A percentile compares a stretch with the other conserved stretches of the same genome.
These are phyloP conservation scores for Pyralis farinalis DNA, from an alignment of 2,888 invertebrate genomes.

Conservation along the genomic window DNA sequence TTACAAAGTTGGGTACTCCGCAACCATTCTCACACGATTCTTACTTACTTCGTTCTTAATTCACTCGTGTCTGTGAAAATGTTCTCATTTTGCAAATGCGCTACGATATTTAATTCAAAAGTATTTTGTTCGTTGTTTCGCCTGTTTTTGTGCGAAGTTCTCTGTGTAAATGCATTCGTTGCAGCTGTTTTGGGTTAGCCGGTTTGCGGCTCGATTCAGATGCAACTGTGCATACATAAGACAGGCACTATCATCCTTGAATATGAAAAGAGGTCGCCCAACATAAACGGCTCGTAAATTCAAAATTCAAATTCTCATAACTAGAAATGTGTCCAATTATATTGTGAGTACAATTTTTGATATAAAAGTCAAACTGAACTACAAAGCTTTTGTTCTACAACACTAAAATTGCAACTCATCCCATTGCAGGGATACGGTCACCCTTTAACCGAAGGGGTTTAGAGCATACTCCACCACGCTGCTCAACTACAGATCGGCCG, in stretches of 20 bases:
- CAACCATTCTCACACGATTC: conserved; percentile 34
- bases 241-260: background rate
- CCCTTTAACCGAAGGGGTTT: too few species aligned
- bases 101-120: background rate
- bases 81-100: background rate
- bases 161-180: background rate
- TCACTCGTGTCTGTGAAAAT: conserved; percentile 11
- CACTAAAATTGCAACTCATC: too few species aligned
- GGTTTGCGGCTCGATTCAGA: background rate
- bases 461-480: too few species aligned
- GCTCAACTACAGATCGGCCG: too few species aligned
- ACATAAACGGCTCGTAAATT: too few species aligned
- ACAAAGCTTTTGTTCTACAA: too few species aligned
- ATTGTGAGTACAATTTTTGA: too few species aligned
- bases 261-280: too few species aligned
- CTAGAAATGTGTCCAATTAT: too few species aligned
- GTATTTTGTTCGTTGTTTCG: background rate
- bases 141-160: background rate
- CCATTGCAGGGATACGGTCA: too few species aligned
- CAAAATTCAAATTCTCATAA: too few species aligned
- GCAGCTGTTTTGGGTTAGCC: background rate
- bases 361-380: too few species aligned
- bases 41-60: conserved; percentile 35
- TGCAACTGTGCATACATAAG: background rate
- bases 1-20: conserved; percentile 35